Evolutionary conservation across 2,888 invertebrate genomes (phyloP).

Genomic region (Molorchus minor): DNA sequence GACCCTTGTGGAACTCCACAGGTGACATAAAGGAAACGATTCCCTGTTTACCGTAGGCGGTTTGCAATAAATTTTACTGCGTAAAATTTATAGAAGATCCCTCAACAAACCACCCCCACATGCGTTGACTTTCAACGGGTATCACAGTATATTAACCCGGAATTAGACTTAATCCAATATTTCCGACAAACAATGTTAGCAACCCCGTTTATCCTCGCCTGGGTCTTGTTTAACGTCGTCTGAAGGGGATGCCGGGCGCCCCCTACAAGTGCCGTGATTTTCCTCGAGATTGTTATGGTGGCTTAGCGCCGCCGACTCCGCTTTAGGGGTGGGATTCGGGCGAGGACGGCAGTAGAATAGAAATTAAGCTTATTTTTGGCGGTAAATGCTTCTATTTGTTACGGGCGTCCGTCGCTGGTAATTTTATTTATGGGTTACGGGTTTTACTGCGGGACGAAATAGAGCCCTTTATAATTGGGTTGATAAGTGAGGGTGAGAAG

Average conservation of each 20-base stretch:
- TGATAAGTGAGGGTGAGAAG: too few relatives aligned
- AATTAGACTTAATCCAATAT: conserved; percentile 59
- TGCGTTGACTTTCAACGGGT: conserved; percentile 53
- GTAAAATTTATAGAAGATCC: too few relatives aligned
- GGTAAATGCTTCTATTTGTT: conserved; percentile 56
- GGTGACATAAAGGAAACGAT: too few relatives aligned
- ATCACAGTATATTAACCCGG: conserved; percentile 58
- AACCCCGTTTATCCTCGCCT: conserved; percentile 10
- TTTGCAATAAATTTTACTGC: too few relatives aligned
- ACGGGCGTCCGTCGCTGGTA: conserved; percentile 53
- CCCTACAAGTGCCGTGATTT: conserved; percentile 13
- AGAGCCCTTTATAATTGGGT: too few relatives aligned
- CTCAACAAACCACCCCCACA: conserved; percentile 14
- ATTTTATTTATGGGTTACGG: conserved; percentile 39
- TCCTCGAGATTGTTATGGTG: conserved; percentile 38
- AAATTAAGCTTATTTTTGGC: conserved; percentile 57
- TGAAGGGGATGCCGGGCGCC: neutral
- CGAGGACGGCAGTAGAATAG: conserved; percentile 52
- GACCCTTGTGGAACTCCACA: too few relatives aligned
- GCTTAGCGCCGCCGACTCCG: conserved; percentile 50
- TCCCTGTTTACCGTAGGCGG: too few relatives aligned
- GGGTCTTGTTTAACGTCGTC: conserved; percentile 1
- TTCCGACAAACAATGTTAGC: conserved; percentile 38
- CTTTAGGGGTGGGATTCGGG: conserved; percentile 38
- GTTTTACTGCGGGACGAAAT: neutral